Evolutionary conservation across 2,888 invertebrate species (phyloP), one percentile per base, ranked within the genome.

Genomic region (Andricus curvator): DNA sequence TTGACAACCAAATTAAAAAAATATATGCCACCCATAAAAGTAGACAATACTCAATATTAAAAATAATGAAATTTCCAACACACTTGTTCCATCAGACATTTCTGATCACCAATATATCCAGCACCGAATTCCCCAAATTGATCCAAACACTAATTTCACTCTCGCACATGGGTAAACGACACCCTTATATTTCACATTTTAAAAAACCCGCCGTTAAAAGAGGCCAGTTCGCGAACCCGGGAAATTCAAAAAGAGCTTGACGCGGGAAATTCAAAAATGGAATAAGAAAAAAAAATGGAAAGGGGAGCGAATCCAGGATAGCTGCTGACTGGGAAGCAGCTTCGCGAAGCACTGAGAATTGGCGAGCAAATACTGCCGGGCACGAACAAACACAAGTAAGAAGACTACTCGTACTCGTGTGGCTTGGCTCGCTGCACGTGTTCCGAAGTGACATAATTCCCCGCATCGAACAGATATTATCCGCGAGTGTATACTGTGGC

Each of bases 391-490:
- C 48, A 48, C 11, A 44, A 11, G 13, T 44, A 66, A 65, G 78
- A 65, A 66, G 41, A 64, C 65, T 44, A 44, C 44, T 44, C 11
- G 13, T 4, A 15, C 44, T 64, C 51, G 78, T 51, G 76, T 56
- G 67, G 37, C 78, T 78, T 82, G 60, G 64, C 66, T 60, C 79
- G 77, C 78, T 78, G 84, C 82, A 81, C 82, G 85, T 83, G 83
- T 84, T 83, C 83, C 78, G 80, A 84, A 81, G 82, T 85, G 86
- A 86, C 85, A 86, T 85, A 85, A 85, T 84, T 85, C 83, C 77
- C 80, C 82, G 79, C 83, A 81, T 77, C 82, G 81, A 77, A 81
- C 80, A 81, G 83, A 84, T 84, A 83, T 82, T 83, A 82, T 83
- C 84, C 82, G 82, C 82, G 82, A 82, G 80, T 77, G 84, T 62